A percentile compares a stretch with the other conserved stretches of the same genome.
These are phyloP conservation scores for Hirudinaria manillensis DNA, from an alignment of 2,888 invertebrate species.

Conservation along the genomic window DNA sequence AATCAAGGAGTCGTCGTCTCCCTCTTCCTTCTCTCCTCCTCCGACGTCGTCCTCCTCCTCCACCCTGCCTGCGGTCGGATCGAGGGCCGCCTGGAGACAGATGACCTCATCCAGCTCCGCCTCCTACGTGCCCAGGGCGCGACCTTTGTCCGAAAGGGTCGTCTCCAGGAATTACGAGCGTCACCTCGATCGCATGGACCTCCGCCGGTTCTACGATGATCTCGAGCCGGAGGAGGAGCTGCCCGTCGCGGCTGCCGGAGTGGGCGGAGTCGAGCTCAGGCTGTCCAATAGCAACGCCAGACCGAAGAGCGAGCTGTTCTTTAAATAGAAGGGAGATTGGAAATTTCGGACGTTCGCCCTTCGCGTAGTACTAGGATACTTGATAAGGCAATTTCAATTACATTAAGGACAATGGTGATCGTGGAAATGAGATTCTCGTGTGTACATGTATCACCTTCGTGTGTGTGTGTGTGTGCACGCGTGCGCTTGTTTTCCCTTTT, in stretches of 20 bases:
- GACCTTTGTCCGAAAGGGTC: neutral
- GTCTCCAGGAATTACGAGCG: no score
- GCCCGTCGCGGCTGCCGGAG: neutral
- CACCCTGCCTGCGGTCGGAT: neutral
- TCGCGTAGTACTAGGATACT: neutral
- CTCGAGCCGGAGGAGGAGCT: no score
- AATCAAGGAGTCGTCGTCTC: conserved; percentile 6
- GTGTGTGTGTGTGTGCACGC: no score
- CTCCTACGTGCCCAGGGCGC: conserved; percentile 1
- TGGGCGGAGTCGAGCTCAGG: neutral
- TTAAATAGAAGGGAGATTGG: no score
- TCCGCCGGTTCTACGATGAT: conserved; percentile 1
- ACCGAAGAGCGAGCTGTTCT: conserved; percentile 10
- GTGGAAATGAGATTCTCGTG: neutral
- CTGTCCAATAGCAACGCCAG: neutral
- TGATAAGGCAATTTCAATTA: neutral
- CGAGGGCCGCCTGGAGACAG: neutral
- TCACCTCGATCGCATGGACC: no score
- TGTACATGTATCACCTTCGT: neutral
- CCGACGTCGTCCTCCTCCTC: neutral
- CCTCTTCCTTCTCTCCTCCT: neutral
- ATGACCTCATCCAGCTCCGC: conserved; percentile 13
- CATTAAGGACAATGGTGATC: neutral
- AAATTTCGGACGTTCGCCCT: no score
- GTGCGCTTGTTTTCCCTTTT: no score